A percentile compares a stretch with the other conserved stretches of the same genome.
phyloP scores from a whole-genome alignment of 2,113 vertebrate genomes.

The Semnopithecus entellus region DNA sequence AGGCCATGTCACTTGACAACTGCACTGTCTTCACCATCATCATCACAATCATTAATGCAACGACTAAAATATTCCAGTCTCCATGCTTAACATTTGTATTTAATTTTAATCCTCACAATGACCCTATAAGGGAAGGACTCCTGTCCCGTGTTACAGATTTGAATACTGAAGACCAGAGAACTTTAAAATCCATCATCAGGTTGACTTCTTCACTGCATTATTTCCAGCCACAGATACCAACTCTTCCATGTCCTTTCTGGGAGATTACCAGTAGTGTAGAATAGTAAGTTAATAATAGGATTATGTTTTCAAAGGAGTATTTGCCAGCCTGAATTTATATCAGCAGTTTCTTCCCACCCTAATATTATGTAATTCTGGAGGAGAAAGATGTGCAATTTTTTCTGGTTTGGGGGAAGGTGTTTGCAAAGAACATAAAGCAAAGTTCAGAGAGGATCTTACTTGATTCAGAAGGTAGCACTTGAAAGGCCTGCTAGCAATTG shows the following conservation, averaged over 20 bases:
- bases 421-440: neutral
- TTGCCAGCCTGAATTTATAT: slow-evolving; percentile 37
- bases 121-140: neutral
- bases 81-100: neutral
- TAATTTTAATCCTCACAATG: neutral
- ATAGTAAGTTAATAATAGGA: slow-evolving; percentile 44
- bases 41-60: neutral
- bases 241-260: neutral
- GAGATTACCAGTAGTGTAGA: neutral
- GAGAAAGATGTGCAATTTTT: neutral
- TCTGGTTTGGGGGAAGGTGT: neutral
- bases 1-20: neutral
- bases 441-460: neutral
- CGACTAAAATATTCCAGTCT: neutral
- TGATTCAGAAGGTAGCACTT: neutral
- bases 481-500: neutral
- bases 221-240: neutral
- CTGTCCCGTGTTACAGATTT: neutral
- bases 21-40: neutral
- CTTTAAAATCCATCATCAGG: neutral
- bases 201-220: neutral
- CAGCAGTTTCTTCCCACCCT: slow-evolving; percentile 16
- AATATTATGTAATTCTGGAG: neutral
- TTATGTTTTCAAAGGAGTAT: slow-evolving; percentile 33
- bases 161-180: neutral